These are phyloP conservation scores for Metopia argyrocephala DNA, from an alignment of 2,888 invertebrate genomes.

Conservation along the genomic window DNA sequence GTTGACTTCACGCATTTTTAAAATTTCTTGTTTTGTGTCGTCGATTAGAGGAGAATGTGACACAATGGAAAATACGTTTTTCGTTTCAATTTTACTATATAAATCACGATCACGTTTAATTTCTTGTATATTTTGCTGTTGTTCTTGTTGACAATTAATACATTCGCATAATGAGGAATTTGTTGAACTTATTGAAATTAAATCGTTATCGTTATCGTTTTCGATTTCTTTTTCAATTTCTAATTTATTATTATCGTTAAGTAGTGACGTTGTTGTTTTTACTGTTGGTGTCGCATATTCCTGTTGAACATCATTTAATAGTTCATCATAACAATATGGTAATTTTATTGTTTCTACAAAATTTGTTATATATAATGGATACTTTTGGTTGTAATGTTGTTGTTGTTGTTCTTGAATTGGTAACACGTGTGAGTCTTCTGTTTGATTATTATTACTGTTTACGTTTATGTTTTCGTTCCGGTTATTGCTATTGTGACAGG, in stretches of 20 bases:
- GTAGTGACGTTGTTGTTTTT: neutral
- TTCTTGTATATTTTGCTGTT: slow-evolving; percentile 1
- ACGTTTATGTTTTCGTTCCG: slow-evolving; percentile 24
- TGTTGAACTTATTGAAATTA: slow-evolving; percentile 46
- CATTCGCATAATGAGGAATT: slow-evolving; percentile 56
- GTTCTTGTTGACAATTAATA: slow-evolving; percentile 54
- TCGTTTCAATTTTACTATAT: slow-evolving; percentile 10
- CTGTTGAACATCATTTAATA: slow-evolving; percentile 28
- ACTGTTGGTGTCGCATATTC: neutral
- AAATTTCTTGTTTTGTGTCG: slow-evolving; percentile 26
- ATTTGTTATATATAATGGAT: slow-evolving; percentile 44
- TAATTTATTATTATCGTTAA: neutral
- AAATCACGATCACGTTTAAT: slow-evolving; percentile 19
- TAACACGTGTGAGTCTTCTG: slow-evolving; percentile 42
- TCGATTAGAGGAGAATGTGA: neutral
- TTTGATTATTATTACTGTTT: slow-evolving; percentile 28
- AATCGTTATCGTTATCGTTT: slow-evolving; percentile 51
- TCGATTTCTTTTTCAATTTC: no score
- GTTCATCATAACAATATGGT: slow-evolving; percentile 54
- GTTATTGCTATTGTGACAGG: slow-evolving; percentile 32
- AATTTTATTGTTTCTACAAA: slow-evolving; percentile 4
- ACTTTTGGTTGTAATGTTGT: slow-evolving; percentile 7
- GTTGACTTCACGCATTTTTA: slow-evolving; percentile 79
- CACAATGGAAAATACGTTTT: slow-evolving; percentile 13
- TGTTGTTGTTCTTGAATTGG: slow-evolving; percentile 12